Evolutionary conservation across 2,888 invertebrate species (phyloP).

Genomic region (Ferrisia virgata): DNA sequence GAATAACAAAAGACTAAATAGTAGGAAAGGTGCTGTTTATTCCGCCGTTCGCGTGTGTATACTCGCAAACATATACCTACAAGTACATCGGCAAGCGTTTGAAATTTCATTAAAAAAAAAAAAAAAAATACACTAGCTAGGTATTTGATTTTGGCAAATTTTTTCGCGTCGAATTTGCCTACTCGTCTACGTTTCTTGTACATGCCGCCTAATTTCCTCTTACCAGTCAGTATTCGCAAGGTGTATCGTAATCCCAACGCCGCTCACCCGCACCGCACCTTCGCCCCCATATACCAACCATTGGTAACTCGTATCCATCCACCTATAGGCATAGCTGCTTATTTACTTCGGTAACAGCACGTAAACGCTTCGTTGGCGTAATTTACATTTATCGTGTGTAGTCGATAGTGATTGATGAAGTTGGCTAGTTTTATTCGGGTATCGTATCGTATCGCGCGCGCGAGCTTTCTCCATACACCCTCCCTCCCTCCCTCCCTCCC

Average conservation of each 20-base stretch:
- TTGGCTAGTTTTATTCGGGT: not conserved
- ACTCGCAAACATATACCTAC: not conserved
- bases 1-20: constrained; percentile 40
- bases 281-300: not conserved
- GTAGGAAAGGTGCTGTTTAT: constrained; percentile 23
- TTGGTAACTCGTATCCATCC: too few relatives aligned
- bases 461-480: not conserved
- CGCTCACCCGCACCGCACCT: not conserved
- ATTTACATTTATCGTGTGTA: constrained; percentile 26
- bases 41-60: not conserved
- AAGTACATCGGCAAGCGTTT: too few relatives aligned
- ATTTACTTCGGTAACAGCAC: not conserved
- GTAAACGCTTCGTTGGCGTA: constrained; percentile 6
- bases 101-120: not conserved
- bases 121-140: too few relatives aligned
- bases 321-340: too few relatives aligned
- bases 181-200: too few relatives aligned
- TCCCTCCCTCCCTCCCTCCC: not conserved
- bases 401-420: constrained; percentile 27
- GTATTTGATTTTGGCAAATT: constrained; percentile 5
- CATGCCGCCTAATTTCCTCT: not conserved
- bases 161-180: not conserved
- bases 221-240: too few relatives aligned
- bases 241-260: too few relatives aligned
- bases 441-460: not conserved